Evolutionary conservation across 2,797 vertebrate genomes (phyloP), one percentile per base, ranked within the genome.

Genomic region (Chelidonichthys spinosus): DNA sequence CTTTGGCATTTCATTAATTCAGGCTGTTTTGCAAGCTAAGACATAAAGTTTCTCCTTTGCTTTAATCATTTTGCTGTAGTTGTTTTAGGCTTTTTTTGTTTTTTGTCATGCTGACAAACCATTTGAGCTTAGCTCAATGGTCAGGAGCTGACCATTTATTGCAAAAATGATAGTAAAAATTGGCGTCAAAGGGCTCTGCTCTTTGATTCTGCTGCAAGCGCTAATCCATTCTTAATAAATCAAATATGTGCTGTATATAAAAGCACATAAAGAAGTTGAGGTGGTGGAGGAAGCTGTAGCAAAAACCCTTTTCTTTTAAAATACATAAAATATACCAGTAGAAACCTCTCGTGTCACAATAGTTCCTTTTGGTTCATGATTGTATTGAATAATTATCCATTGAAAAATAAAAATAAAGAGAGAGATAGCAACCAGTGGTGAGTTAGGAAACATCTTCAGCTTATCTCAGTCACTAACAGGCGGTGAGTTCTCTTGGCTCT

Each of bases 181-280:
- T 36, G 37, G 17, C 1, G 1, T 8, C 0, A 59, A 25, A 40
- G 40, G 8, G 42, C 14, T 65, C 17, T 43, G 7, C 44, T 36
- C 18, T 49, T 18, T 49, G 46, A 17, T 47, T 47, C 15, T 17
- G 15, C 46, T n/a, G 46, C 25, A 25, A 25, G 25, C 2, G 25
- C 25, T 25, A 40, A 60, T 52, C 46, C 32, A 74, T 50, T 60
- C 40, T 18, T 17, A 33, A 56, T 14, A 35, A 18, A 67, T 25
- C 3, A 18, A 18, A 33, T 14, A 53, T 53, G 11, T 53, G 33
- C 52, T 15, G 25, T 14, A 9, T 33, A 53, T 13, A 6, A 33
- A 53, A 53, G n/a, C 36, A 43, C 46, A 42, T 10, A 7, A 25
- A 25, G 18, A 14, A 7, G 11, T 7, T 18, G 37, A 43, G 37